Evolutionary conservation across 2,888 invertebrate species (phyloP).

Genomic region (Apotomis betuletana): DNA sequence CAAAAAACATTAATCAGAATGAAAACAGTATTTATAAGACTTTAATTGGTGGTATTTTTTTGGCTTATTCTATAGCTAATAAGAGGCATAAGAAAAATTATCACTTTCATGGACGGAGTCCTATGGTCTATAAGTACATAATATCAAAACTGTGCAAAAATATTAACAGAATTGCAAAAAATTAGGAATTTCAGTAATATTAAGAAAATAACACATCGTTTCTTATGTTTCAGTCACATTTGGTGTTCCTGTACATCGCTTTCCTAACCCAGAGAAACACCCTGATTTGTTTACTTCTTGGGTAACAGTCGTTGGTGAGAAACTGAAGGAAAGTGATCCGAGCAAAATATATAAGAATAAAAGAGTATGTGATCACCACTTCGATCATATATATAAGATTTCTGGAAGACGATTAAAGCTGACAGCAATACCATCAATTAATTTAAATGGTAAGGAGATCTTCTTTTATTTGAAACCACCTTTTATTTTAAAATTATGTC

Average conservation of each 20-base stretch:
- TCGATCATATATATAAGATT: neutral
- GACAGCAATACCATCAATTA: conserved; percentile 2
- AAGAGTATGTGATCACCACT: conserved; percentile 15
- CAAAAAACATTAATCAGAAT: too few species aligned
- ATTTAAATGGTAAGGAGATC: conserved; percentile 5
- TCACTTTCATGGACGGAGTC: too few species aligned
- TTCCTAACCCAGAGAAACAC: conserved; percentile 13
- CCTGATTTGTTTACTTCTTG: conserved; percentile 9
- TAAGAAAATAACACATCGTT: neutral
- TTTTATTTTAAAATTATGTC: too few species aligned
- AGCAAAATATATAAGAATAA: conserved; percentile 12
- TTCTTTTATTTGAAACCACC: too few species aligned
- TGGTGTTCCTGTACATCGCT: neutral
- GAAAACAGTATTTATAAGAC: too few species aligned
- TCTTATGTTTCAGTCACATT: neutral
- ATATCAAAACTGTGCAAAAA: too few species aligned
- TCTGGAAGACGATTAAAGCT: neutral
- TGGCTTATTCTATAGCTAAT: neutral
- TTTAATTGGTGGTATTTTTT: neutral
- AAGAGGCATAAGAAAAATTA: neutral
- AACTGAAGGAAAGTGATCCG: conserved; percentile 2
- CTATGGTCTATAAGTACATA: too few species aligned
- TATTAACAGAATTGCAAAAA: too few species aligned
- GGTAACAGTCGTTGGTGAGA: neutral
- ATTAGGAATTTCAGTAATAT: neutral